Percentiles rank a stretch among this genome's conserved stretches.
These are phyloP conservation scores for Anguilla anguilla DNA, from an alignment of 2,797 vertebrate genomes.

Conservation along the genomic window DNA sequence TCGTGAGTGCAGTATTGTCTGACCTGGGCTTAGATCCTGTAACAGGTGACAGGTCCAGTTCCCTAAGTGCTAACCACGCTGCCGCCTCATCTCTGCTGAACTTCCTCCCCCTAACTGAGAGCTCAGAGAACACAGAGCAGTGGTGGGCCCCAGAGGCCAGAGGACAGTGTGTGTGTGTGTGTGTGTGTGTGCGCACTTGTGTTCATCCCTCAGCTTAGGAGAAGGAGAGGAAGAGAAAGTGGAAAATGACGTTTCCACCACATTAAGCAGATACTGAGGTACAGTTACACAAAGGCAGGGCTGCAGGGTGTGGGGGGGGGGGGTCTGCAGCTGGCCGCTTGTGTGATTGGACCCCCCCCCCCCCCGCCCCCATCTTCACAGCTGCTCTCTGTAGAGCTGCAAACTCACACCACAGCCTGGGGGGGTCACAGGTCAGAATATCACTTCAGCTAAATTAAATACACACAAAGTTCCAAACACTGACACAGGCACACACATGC, in stretches of 20 bases:
- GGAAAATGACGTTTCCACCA: conserved; percentile 69
- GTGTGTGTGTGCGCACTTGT: no score
- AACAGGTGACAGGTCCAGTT: not conserved
- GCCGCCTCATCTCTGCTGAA: not conserved
- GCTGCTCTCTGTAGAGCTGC: conserved; percentile 13
- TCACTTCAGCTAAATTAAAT: conserved; percentile 30
- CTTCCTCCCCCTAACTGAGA: conserved; percentile 1
- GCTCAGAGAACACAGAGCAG: conserved; percentile 34
- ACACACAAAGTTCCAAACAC: not conserved
- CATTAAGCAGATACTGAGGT: conserved; percentile 63
- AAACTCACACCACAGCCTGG: not conserved
- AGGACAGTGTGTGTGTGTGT: not conserved
- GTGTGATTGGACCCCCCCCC: not conserved
- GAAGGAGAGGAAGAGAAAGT: conserved; percentile 31
- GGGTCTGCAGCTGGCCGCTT: no score
- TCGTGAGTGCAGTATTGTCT: no score
- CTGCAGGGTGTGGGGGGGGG: not conserved
- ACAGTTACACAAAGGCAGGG: conserved; percentile 52
- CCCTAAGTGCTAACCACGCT: not conserved
- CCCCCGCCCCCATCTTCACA: not conserved
- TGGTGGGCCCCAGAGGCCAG: conserved; percentile 18
- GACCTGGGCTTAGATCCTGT: no score
- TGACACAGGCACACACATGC: not conserved
- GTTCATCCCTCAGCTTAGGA: not conserved
- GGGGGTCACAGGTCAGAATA: conserved; percentile 43